Base-by-base conservation (phyloP, 2,113 vertebrate species). In the Climacteris rufus region DNA sequence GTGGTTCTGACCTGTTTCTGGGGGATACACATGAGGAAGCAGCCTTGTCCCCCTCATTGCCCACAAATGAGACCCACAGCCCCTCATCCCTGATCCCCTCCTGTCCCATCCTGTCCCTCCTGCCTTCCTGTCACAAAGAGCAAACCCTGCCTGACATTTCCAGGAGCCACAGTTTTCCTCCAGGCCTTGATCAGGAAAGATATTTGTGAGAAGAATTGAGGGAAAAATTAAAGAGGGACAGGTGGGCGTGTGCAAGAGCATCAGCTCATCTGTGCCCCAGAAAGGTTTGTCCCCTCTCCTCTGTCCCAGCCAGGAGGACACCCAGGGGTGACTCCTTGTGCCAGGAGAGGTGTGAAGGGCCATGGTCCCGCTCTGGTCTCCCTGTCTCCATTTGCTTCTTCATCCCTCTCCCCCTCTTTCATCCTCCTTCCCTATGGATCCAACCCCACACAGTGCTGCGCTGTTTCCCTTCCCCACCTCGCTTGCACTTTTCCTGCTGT, bases 381-480 rank as follows among this genome's bases (percentile, higher is more conserved):
- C 35, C 24, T 56, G 25, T 23, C 25, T 20, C 19, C 10, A 30
- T 83, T 27, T 27, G 18, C 22, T 27, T 27, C 76, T 47, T 83
- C 61, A 70, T 11, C 47, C 25, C 10, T 21, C 50, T 65, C n/a
- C 33, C 37, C 25, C 28, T 37, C 45, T 54, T 56, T 53, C 37
- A 13, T 25, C 37, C n/a, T 66, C 40, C 66, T 71, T 65, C 45
- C 40, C 42, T 2, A 0, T 11, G 15, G 24, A 30, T 57, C 63
- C 17, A 35, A 15, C 14, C 66, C 45, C 44, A 20, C 45, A 18
- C 1, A 1, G 40, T 8, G 27, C 15, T 4, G 1, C 0, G 0
- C 15, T 11, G 2, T 21, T 78, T 59, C 24, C 44, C 50, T 83
- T 59, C 60, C 27, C 71, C 65, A 27, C 20, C 16, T 8, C 33